Evolutionary conservation across 2,113 vertebrate genomes (phyloP).

Genomic region (Polypterus bichir): DNA sequence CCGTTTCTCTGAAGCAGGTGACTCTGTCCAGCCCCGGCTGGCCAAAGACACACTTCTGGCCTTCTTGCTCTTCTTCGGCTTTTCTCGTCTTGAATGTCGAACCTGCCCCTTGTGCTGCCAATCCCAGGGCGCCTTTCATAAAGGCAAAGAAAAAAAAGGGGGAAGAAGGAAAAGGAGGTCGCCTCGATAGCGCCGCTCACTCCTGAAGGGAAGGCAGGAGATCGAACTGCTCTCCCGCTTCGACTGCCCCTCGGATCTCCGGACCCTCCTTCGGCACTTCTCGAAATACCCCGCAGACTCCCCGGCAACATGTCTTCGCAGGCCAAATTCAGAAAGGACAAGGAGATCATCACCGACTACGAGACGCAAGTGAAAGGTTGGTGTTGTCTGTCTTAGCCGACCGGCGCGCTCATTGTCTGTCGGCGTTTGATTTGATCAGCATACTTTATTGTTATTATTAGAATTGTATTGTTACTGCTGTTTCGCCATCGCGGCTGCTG

Average conservation of each 20-base stretch:
- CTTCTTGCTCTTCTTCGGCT: too few species aligned
- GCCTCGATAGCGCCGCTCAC: too few species aligned
- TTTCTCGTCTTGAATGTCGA: too few species aligned
- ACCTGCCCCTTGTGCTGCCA: too few species aligned
- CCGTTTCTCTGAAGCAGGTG: too few species aligned
- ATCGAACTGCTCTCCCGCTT: slow-evolving; percentile 8
- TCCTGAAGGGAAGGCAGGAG: too few species aligned
- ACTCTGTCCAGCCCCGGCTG: too few species aligned
- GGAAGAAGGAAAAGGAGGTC: slow-evolving; percentile 12
- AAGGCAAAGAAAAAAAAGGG: slow-evolving; percentile 13
- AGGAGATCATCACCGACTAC: slow-evolving; percentile 59
- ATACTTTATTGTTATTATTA: too few species aligned
- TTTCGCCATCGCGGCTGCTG: too few species aligned
- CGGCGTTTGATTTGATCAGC: neutral
- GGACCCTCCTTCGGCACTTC: neutral
- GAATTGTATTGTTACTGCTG: too few species aligned
- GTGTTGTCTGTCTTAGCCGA: slow-evolving; percentile 14
- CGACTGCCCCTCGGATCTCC: slow-evolving; percentile 2
- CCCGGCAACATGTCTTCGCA: slow-evolving; percentile 67
- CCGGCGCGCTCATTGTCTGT: too few species aligned
- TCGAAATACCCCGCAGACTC: slow-evolving; percentile 24
- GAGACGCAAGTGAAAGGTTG: slow-evolving; percentile 80
- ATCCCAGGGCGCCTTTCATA: neutral
- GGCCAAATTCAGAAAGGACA: slow-evolving; percentile 62
- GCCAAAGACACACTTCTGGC: too few species aligned